These are phyloP conservation scores for Botrylloides violaceus DNA, from an alignment of 23 tunicate species.

Conservation along the genomic window DNA sequence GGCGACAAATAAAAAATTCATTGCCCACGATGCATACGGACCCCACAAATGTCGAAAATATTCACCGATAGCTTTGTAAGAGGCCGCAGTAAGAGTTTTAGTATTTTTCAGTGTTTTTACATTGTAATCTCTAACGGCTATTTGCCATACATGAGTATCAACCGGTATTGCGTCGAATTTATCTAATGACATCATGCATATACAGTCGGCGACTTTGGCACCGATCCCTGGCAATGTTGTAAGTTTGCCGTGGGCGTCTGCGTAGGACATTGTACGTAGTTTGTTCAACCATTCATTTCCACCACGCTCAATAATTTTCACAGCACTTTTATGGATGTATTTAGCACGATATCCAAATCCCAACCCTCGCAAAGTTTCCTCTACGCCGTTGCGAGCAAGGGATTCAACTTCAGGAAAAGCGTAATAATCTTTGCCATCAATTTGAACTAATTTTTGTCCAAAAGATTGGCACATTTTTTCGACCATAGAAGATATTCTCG, in stretches of 20 bases:
- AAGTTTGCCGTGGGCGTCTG: slow-evolving; percentile 25
- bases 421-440: slow-evolving; percentile 22
- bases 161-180: slow-evolving; percentile 73
- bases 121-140: slow-evolving; percentile 48
- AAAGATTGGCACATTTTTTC: slow-evolving; percentile 47
- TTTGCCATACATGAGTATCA: slow-evolving; percentile 79
- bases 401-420: slow-evolving; percentile 46
- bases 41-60: slow-evolving; percentile 74
- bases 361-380: slow-evolving; percentile 36
- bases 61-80: slow-evolving; percentile 45
- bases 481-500: slow-evolving; percentile 59
- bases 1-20: slow-evolving; percentile 60
- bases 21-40: slow-evolving; percentile 77
- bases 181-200: slow-evolving; percentile 79
- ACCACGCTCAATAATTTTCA: slow-evolving; percentile 36
- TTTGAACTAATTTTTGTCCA: slow-evolving; percentile 43
- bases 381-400: slow-evolving; percentile 20
- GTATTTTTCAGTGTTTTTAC: slow-evolving; percentile 20
- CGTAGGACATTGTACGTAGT: slow-evolving; percentile 26
- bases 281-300: slow-evolving; percentile 55
- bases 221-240: slow-evolving; percentile 59
- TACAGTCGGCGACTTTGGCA: slow-evolving; percentile 82
- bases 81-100: slow-evolving; percentile 47
- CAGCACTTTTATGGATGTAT: slow-evolving; percentile 49
- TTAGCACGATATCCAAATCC: slow-evolving; percentile 88